Evolutionary conservation across 2,888 invertebrate genomes (phyloP).

Genomic region (Drosophila fulvimacula): DNA sequence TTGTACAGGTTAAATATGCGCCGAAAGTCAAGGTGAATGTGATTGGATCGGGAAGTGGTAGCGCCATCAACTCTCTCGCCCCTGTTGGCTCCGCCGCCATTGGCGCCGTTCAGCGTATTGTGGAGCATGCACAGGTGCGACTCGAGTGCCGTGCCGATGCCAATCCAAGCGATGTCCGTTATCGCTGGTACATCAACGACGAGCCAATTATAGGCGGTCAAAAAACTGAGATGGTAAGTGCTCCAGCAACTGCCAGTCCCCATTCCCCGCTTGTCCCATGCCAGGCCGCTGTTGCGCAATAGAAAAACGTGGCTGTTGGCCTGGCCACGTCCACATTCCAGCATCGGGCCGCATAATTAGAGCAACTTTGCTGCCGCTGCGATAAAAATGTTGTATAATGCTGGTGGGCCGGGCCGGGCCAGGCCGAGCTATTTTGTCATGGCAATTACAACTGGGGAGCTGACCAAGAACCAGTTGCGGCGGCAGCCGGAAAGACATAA

Average conservation of each 20-base stretch:
- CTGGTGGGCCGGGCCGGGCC: slow-evolving; percentile 21
- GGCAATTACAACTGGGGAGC: slow-evolving; percentile 46
- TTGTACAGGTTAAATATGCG: slow-evolving; percentile 92
- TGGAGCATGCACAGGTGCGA: slow-evolving; percentile 92
- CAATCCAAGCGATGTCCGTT: slow-evolving; percentile 93
- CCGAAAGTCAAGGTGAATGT: slow-evolving; percentile 93
- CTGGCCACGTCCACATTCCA: slow-evolving; percentile 52
- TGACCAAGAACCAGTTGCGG: slow-evolving; percentile 42
- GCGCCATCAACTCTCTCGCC: background rate
- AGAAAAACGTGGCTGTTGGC: slow-evolving; percentile 21
- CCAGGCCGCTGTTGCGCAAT: slow-evolving; percentile 26
- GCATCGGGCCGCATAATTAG: slow-evolving; percentile 69
- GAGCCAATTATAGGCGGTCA: slow-evolving; percentile 92
- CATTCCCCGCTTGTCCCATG: background rate
- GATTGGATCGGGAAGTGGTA: slow-evolving; percentile 70
- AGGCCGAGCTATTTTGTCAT: slow-evolving; percentile 48
- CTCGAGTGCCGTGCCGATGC: slow-evolving; percentile 94
- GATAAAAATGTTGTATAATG: slow-evolving; percentile 69
- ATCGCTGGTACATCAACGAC: slow-evolving; percentile 95
- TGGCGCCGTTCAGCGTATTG: slow-evolving; percentile 87
- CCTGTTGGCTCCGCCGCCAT: background rate
- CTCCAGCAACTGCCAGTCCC: slow-evolving; percentile 9
- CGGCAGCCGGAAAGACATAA: slow-evolving; percentile 48
- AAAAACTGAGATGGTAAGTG: slow-evolving; percentile 90
- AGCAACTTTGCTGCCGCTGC: slow-evolving; percentile 68